phyloP scores from a whole-genome alignment of 1,140 invertebrate species.

The Maniola jurtina region DNA sequence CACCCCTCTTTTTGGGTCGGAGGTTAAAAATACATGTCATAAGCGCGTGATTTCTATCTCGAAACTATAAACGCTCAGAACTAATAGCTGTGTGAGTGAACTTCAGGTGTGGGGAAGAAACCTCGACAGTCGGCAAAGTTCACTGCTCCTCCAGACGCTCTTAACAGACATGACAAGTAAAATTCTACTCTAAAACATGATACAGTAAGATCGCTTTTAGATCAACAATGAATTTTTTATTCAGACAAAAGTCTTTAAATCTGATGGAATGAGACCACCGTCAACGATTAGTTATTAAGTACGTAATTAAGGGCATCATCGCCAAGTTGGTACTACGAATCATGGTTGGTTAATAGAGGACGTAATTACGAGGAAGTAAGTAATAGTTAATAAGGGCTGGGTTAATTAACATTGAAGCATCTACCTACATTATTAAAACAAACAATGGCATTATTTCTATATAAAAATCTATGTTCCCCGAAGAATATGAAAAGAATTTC shows the following conservation, averaged over 20 bases:
- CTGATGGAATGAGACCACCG: conserved; percentile 32
- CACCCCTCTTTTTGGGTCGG: too few species aligned
- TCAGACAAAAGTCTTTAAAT: conserved; percentile 26
- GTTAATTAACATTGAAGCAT: not conserved
- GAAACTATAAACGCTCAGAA: conserved; percentile 53
- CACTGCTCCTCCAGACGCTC: conserved; percentile 63
- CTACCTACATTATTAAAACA: not conserved
- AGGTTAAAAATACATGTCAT: conserved; percentile 42
- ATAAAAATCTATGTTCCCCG: too few species aligned
- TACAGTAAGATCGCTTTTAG: conserved; percentile 31
- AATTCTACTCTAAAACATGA: conserved; percentile 47
- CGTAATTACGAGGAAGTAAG: conserved; percentile 3
- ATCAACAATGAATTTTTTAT: conserved; percentile 30
- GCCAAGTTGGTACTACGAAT: conserved; percentile 5
- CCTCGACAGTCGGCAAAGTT: conserved; percentile 63
- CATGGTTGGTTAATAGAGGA: conserved; percentile 6
- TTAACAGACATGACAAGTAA: conserved; percentile 35
- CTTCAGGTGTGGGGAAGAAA: conserved; percentile 67
- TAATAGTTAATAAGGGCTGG: not conserved
- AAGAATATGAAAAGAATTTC: too few species aligned
- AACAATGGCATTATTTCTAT: too few species aligned
- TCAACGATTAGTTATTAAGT: conserved; percentile 30
- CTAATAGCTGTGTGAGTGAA: conserved; percentile 66
- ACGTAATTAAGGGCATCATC: conserved; percentile 12
- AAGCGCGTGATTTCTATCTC: conserved; percentile 58